A percentile compares a stretch with the other conserved stretches of the same genome.
Evolutionary conservation across 37 sponge, comb jelly and placozoan species (phyloP).

Genomic region (Tethya wilhelma): DNA sequence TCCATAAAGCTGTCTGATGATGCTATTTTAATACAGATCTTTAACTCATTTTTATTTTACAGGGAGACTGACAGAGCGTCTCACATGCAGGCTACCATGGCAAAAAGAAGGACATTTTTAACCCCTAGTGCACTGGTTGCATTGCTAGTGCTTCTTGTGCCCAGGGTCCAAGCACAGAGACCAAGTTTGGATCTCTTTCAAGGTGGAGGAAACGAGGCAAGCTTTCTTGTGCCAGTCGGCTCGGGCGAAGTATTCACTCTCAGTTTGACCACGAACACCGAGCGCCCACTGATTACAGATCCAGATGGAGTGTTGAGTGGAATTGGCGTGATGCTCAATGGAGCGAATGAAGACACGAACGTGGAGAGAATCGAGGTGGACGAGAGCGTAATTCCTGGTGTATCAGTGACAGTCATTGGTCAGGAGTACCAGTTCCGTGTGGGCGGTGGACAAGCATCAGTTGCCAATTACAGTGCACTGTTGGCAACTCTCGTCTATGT

Average conservation of each 20-base stretch:
- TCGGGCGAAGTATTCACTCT: background rate
- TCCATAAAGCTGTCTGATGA: no score
- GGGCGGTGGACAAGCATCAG: background rate
- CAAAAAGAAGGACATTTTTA: background rate
- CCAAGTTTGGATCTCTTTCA: conserved; percentile 28
- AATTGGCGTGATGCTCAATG: conserved; percentile 23
- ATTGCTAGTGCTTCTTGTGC: background rate
- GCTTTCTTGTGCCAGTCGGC: conserved; percentile 26
- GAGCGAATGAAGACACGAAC: conserved; percentile 3
- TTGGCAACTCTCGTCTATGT: conserved; percentile 24
- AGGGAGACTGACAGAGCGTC: no score
- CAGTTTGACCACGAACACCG: conserved; percentile 12
- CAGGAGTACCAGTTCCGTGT: background rate
- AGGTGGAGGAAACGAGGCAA: conserved; percentile 24
- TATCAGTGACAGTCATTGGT: background rate
- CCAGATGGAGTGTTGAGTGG: no score
- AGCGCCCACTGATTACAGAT: conserved; percentile 28
- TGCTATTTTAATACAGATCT: no score
- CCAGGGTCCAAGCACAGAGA: background rate
- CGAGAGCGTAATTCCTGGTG: background rate
- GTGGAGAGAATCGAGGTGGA: conserved; percentile 21
- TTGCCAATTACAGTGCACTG: conserved; percentile 25
- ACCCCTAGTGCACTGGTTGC: background rate
- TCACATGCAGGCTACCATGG: no score
- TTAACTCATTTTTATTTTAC: no score